Evolutionary conservation across 2,113 vertebrate species (phyloP).

Genomic region (Ctenomys sociabilis): DNA sequence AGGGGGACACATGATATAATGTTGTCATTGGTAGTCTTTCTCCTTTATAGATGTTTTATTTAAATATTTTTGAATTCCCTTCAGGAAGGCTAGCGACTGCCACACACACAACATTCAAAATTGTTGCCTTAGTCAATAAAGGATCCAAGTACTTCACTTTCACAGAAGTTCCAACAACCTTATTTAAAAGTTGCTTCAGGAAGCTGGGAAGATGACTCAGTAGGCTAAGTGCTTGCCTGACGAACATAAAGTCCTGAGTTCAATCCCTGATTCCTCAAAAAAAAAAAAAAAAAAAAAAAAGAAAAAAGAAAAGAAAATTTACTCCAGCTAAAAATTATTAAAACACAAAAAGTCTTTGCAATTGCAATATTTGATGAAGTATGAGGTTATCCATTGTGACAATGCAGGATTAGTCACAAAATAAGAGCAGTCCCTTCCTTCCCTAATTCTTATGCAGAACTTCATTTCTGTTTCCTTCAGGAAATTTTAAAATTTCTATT

Average conservation of each 20-base stretch:
- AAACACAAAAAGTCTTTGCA: background rate
- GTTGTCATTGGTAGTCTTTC: background rate
- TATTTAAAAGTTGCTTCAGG: background rate
- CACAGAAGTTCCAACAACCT: background rate
- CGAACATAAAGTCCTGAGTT: no score
- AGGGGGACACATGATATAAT: background rate
- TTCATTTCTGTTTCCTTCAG: slow-evolving; percentile 44
- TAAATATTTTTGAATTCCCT: slow-evolving; percentile 36
- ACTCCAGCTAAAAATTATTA: background rate
- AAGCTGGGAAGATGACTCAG: no score
- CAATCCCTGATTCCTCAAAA: no score
- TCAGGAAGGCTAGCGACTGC: background rate
- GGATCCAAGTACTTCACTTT: background rate
- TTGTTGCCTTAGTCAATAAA: background rate
- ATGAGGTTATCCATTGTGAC: background rate
- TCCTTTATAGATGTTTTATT: background rate
- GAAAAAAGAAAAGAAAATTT: background rate
- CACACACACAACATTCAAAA: background rate
- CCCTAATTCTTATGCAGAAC: background rate
- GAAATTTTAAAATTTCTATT: slow-evolving; percentile 45
- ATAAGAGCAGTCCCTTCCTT: background rate
- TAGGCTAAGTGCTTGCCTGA: no score
- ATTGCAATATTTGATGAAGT: background rate
- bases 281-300: no score
- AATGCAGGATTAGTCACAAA: background rate